Evolutionary conservation across 2,888 invertebrate species (phyloP).

Genomic region (Masnerella sp.): DNA sequence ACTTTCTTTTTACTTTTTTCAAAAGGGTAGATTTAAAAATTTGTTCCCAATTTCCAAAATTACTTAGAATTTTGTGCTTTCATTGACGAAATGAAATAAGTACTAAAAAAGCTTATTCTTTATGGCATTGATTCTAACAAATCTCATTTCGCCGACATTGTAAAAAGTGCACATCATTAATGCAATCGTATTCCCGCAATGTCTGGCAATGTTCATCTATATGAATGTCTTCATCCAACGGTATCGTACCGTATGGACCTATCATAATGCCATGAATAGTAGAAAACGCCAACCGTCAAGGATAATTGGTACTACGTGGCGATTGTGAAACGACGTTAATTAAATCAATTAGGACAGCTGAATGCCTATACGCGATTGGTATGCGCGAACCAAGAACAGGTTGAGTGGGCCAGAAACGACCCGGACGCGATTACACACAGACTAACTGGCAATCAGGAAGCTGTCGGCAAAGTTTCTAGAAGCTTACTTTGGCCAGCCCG

Average conservation of each 20-base stretch:
- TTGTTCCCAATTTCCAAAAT: too few relatives aligned
- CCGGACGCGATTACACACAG: slow-evolving; percentile 69
- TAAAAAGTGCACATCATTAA: slow-evolving; percentile 9
- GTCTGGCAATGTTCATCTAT: slow-evolving; percentile 14
- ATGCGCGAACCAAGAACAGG: slow-evolving; percentile 63
- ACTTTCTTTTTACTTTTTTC: too few relatives aligned
- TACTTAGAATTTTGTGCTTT: too few relatives aligned
- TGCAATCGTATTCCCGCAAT: slow-evolving; percentile 11
- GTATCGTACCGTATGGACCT: slow-evolving; percentile 22
- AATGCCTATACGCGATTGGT: slow-evolving; percentile 66
- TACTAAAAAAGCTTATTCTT: too few relatives aligned
- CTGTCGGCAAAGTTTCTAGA: slow-evolving; percentile 70
- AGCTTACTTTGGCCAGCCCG: slow-evolving; percentile 65
- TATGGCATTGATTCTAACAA: too few relatives aligned
- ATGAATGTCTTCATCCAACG: too few relatives aligned
- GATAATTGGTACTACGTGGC: slow-evolving; percentile 67
- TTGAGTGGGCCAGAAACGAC: slow-evolving; percentile 63
- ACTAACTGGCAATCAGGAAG: slow-evolving; percentile 73
- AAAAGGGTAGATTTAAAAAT: too few relatives aligned
- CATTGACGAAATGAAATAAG: too few relatives aligned
- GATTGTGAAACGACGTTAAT: slow-evolving; percentile 70
- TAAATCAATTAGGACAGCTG: slow-evolving; percentile 69
- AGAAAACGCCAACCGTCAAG: slow-evolving; percentile 62
- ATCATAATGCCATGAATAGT: slow-evolving; percentile 50
- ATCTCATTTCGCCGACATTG: too few relatives aligned